Evolutionary conservation across 2,113 vertebrate genomes (phyloP).

Genomic region (Patagioenas fasciata): DNA sequence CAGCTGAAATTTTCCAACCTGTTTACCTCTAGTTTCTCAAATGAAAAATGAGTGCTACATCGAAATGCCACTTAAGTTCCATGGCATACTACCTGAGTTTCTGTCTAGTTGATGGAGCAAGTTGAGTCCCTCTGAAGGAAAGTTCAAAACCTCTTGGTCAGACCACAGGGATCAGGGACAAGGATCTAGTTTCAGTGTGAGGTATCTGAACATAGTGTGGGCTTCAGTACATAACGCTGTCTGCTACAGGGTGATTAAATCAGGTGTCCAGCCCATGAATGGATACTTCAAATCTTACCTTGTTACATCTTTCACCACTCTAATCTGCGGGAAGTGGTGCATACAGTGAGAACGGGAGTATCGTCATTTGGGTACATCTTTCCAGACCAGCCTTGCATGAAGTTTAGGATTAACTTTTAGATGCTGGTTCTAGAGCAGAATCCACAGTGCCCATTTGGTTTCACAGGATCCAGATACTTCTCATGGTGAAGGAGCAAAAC

Average conservation of each 20-base stretch:
- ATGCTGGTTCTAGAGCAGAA: neutral
- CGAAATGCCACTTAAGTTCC: neutral
- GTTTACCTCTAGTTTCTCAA: neutral
- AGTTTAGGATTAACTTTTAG: neutral
- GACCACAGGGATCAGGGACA: neutral
- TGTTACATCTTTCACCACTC: neutral
- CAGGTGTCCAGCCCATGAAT: neutral
- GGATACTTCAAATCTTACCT: neutral
- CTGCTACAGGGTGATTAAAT: neutral
- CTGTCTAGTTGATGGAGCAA: neutral
- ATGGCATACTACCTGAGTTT: neutral
- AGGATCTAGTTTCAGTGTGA: neutral
- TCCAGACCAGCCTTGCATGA: neutral
- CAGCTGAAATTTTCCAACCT: neutral
- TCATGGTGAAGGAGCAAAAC: neutral
- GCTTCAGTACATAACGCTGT: neutral
- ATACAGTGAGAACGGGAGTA: no score
- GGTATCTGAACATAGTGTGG: neutral
- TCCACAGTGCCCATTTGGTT: neutral
- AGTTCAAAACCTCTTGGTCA: neutral
- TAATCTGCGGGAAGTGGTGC: neutral
- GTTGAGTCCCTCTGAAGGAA: neutral
- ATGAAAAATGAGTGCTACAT: neutral
- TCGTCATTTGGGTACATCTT: neutral
- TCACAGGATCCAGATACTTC: neutral